Percentiles rank a stretch among this genome's conserved stretches.
Conservation (phyloP, 2,797 vertebrate species). For the Choloepus didactylus region DNA sequence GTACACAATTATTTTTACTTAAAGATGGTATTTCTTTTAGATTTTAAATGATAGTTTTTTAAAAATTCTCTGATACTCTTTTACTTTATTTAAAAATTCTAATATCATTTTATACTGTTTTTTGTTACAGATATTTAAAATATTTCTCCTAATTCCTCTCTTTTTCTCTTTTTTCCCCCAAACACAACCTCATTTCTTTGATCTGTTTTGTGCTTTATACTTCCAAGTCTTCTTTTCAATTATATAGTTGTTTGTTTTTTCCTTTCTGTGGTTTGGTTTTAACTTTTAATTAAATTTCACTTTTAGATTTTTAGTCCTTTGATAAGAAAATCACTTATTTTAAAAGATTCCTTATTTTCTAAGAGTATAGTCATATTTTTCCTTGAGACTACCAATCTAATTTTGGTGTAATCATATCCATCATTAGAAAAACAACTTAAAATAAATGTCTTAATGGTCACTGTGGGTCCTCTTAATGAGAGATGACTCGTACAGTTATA, state of each 20-base stretch:
- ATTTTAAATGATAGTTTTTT: slow-evolving; percentile 27
- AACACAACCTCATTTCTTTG: slow-evolving; percentile 37
- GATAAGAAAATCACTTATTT: slow-evolving; percentile 56
- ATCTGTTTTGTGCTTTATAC: slow-evolving; percentile 10
- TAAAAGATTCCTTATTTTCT: slow-evolving; percentile 26
- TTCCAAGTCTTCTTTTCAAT: slow-evolving; percentile 33
- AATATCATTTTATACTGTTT: slow-evolving; percentile 33
- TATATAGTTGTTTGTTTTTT: not conserved
- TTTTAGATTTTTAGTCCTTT: slow-evolving; percentile 55
- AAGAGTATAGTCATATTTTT: not conserved
- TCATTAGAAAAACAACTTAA: slow-evolving; percentile 18
- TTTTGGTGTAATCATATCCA: not conserved
- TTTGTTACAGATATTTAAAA: slow-evolving; percentile 39
- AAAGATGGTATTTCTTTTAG: slow-evolving; percentile 53
- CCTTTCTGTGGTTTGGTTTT: slow-evolving; percentile 18
- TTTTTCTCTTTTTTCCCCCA: slow-evolving; percentile 4
- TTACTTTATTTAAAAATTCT: slow-evolving; percentile 61
- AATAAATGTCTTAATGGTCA: slow-evolving; percentile 3
- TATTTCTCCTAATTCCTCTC: slow-evolving; percentile 50
- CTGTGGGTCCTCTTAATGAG: not conserved
- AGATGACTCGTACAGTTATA: not conserved
- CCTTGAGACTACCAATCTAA: slow-evolving; percentile 9
- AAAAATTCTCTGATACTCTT: not conserved
- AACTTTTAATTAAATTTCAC: slow-evolving; percentile 57
- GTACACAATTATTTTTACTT: slow-evolving; percentile 49